phyloP scores from a whole-genome alignment of 2,797 vertebrate genomes.

The Esox masquinongy region DNA sequence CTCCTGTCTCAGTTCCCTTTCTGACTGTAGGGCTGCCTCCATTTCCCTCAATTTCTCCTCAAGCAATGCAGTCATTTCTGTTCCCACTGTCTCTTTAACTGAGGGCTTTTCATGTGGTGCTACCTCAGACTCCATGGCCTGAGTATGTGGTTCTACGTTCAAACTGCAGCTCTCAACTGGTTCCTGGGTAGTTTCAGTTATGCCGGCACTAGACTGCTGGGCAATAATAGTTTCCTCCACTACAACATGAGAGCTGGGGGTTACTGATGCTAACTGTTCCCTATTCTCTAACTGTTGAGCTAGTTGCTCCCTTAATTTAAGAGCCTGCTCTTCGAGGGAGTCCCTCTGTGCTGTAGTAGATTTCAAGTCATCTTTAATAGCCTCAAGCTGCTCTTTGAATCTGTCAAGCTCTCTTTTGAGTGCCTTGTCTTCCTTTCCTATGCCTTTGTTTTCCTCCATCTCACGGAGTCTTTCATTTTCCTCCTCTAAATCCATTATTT shows the following conservation, averaged over 20 bases:
- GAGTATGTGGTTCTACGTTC: slow-evolving; percentile 26
- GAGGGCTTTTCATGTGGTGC: slow-evolving; percentile 33
- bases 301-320: slow-evolving; percentile 71
- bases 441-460: slow-evolving; percentile 62
- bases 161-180: slow-evolving; percentile 32
- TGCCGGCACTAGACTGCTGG: slow-evolving; percentile 44
- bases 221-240: slow-evolving; percentile 56
- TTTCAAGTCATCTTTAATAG: slow-evolving; percentile 75
- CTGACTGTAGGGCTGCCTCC: slow-evolving; percentile 47
- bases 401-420: slow-evolving; percentile 69
- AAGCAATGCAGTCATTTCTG: slow-evolving; percentile 36
- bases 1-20: slow-evolving; percentile 46
- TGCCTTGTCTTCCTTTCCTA: slow-evolving; percentile 33
- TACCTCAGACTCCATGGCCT: slow-evolving; percentile 13
- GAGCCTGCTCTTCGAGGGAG: slow-evolving; percentile 72
- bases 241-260: slow-evolving; percentile 18
- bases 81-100: slow-evolving; percentile 28
- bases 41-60: slow-evolving; percentile 60
- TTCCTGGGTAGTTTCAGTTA: slow-evolving; percentile 32
- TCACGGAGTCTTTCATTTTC: slow-evolving; percentile 89
- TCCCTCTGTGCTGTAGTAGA: slow-evolving; percentile 72
- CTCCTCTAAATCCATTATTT: slow-evolving; percentile 93
- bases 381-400: slow-evolving; percentile 64
- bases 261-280: neutral
- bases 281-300: slow-evolving; percentile 48